These are phyloP conservation scores for Eclectus roratus DNA, from an alignment of 2,113 vertebrate species.

Conservation along the genomic window DNA sequence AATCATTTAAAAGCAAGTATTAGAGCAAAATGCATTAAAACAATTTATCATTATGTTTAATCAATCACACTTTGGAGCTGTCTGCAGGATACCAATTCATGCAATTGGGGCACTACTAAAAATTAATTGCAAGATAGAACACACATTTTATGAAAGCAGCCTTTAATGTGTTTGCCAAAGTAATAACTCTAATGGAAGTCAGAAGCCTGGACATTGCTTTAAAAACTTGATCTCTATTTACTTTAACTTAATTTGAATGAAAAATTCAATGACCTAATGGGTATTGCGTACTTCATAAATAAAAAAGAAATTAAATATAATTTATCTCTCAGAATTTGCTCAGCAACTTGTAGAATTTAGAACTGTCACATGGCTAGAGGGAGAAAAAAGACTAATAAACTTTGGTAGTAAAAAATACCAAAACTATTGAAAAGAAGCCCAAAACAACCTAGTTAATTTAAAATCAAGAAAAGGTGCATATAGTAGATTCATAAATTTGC, in stretches of 20 bases:
- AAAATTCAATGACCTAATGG: not conserved
- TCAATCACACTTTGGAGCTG: not conserved
- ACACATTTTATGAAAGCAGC: not conserved
- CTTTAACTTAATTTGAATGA: conserved; percentile 10
- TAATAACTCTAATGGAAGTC: conserved; percentile 44
- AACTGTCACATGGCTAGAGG: not conserved
- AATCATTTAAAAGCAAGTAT: not conserved
- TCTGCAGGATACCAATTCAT: not conserved
- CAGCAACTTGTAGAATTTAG: not conserved
- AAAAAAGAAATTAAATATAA: not conserved
- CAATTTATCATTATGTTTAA: not conserved
- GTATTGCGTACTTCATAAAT: not conserved
- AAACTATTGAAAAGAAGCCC: not conserved
- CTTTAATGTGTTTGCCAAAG: conserved; percentile 22
- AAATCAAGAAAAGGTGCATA: not conserved
- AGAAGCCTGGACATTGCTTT: not conserved
- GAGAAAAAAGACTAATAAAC: not conserved
- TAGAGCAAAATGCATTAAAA: not conserved
- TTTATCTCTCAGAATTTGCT: not conserved
- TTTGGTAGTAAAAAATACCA: not conserved
- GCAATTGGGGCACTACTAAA: not conserved
- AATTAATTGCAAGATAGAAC: not conserved
- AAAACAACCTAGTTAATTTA: not conserved
- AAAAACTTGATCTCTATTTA: not conserved
- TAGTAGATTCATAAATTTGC: not conserved